A percentile compares a stretch with the other conserved stretches of the same genome.
phyloP scores from a whole-genome alignment of 2,888 invertebrate genomes.

The Hybos culiciformis region DNA sequence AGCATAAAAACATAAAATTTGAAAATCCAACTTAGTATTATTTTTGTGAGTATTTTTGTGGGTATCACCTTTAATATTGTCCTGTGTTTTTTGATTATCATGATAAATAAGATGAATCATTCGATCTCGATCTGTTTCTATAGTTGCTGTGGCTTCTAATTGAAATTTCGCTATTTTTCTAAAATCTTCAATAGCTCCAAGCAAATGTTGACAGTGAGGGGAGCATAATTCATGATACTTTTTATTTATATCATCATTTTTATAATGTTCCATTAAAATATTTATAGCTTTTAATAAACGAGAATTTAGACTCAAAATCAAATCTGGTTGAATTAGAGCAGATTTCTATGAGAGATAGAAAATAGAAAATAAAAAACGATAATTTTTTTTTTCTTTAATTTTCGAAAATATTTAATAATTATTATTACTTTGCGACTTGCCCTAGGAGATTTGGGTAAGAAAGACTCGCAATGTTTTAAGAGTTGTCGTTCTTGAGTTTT shows the following conservation, averaged over 20 bases:
- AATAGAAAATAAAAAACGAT: background rate
- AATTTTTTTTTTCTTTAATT: background rate
- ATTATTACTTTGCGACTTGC: background rate
- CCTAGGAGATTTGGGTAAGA: background rate
- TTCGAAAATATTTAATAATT: background rate
- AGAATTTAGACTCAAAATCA: background rate
- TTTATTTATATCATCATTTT: background rate
- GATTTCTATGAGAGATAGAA: background rate
- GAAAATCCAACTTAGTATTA: background rate
- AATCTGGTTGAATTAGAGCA: background rate
- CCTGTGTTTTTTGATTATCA: conserved; percentile 17
- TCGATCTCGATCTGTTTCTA: conserved; percentile 17
- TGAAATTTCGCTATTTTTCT: conserved; percentile 15
- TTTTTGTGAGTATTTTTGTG: background rate
- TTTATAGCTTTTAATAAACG: conserved; percentile 5
- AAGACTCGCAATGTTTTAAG: background rate
- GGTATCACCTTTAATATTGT: conserved; percentile 15
- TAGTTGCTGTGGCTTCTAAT: conserved; percentile 16
- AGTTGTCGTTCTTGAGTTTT: background rate
- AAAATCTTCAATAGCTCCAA: conserved; percentile 14
- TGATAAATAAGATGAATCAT: conserved; percentile 17
- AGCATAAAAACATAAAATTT: background rate
- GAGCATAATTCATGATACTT: background rate
- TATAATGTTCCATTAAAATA: background rate
- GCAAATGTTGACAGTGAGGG: conserved; percentile 12